Evolutionary conservation across 2,797 vertebrate species (phyloP), one percentile per base, ranked within the genome.

Genomic region (Poecilia gillii): DNA sequence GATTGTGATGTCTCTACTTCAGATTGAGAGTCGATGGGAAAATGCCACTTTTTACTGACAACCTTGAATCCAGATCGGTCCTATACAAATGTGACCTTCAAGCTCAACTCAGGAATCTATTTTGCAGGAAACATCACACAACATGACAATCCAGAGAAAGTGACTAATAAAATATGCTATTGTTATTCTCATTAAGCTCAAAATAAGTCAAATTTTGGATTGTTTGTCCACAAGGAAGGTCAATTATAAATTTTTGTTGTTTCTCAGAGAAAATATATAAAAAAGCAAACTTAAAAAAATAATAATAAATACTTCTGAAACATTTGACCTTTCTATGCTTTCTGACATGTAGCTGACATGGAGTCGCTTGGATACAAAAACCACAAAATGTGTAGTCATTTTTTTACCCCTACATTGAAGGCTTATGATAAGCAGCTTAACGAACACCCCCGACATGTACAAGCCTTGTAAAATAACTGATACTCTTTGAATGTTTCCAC

Each of bases 1-100:
- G 73, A 85, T 68, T 88, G 86, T 46, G 43, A 83, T 77, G 75
- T 66, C 53, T 80, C 68, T 59, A 78, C 12, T 77, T 77, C 49
- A 76, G 77, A 25, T 78, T 73, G 20, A 73, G 45, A 76, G 72
- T 74, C 18, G 46, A 81, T 80, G 33, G 4, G 28, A 79, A 82
- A 87, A 83, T 53, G 76, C 53, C 76, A 82, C 80, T 80, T 84
- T 85, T 74, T 64, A 31, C 78, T 53, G 6, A 0, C 16, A 68
- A 49, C 16, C 74, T 43, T 41, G 73, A 73, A 72, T 74, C 43
- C 25, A 49, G 23, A 76, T 59, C 41, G 76, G 59, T 73, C 43
- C 28, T 55, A 41, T 47, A 66, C 12, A 53, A 33, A 59, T 47
- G n/a, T 72, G 78, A 41, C 31, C 80, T 86, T 87, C 73, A 83